Conservation (phyloP, 2,113 vertebrate species). For the Hippocampus barbouri region DNA sequence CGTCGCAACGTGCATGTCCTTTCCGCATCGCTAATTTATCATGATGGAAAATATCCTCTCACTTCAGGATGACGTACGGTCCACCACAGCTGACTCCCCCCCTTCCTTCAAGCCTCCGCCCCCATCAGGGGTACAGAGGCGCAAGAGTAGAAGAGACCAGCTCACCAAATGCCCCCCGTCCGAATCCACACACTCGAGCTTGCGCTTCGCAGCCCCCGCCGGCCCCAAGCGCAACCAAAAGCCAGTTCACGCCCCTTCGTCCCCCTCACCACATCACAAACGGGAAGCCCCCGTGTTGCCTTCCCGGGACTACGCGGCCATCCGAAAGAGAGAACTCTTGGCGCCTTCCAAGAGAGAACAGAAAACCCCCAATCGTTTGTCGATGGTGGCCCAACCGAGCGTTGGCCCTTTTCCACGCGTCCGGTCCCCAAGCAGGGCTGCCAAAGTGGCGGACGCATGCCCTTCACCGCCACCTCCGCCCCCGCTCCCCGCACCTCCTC, state of each 20-base stretch:
- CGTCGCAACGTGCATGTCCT: background rate
- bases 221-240: slow-evolving; percentile 58
- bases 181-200: slow-evolving; percentile 79
- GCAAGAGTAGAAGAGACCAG: slow-evolving; percentile 58
- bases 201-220: slow-evolving; percentile 79
- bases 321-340: slow-evolving; percentile 61
- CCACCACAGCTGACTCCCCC: slow-evolving; percentile 74
- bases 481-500: slow-evolving; percentile 48
- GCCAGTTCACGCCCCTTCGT: slow-evolving; percentile 26
- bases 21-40: slow-evolving; percentile 28
- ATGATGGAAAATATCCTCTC: slow-evolving; percentile 59
- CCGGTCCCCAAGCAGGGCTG: slow-evolving; percentile 77
- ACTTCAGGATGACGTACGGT: slow-evolving; percentile 85
- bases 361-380: slow-evolving; percentile 72
- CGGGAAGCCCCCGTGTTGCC: slow-evolving; percentile 43
- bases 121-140: slow-evolving; percentile 67
- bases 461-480: slow-evolving; percentile 46
- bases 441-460: slow-evolving; percentile 46
- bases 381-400: slow-evolving; percentile 74
- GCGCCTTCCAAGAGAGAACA: slow-evolving; percentile 60
- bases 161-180: slow-evolving; percentile 79
- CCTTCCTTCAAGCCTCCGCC: slow-evolving; percentile 81
- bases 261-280: slow-evolving; percentile 40
- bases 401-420: slow-evolving; percentile 92
- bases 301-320: slow-evolving; percentile 47